Percentiles rank a stretch among this genome's conserved stretches.
Evolutionary conservation across 2,113 vertebrate genomes (phyloP).

Genomic region (Agelaius phoeniceus): DNA sequence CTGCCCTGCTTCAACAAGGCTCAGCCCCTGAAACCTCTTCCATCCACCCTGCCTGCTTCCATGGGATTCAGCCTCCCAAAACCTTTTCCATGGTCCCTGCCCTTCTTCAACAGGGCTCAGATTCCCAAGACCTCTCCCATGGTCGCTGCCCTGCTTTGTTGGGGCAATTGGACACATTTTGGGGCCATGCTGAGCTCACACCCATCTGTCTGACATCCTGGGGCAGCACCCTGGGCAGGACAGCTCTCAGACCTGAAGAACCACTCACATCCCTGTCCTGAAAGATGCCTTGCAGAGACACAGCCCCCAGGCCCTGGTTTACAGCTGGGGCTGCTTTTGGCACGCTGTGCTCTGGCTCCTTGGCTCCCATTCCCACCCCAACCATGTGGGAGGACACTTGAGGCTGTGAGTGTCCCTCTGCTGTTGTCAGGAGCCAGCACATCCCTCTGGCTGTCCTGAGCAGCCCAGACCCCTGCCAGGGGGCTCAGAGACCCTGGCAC

Average conservation of each 20-base stretch:
- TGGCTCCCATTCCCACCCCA: not conserved
- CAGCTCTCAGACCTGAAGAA: not conserved
- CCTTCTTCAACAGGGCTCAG: not conserved
- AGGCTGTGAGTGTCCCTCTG: not conserved
- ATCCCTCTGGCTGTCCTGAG: too few relatives aligned
- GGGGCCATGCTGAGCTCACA: accelerated
- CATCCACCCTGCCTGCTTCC: not conserved
- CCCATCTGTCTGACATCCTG: not conserved
- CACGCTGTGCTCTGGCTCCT: not conserved
- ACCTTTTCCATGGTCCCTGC: accelerated
- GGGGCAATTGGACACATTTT: not conserved
- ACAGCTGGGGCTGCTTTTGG: not conserved
- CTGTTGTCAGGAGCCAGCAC: not conserved
- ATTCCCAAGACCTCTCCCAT: not conserved
- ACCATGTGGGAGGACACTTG: not conserved
- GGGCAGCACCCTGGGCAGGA: not conserved
- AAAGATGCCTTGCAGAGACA: not conserved
- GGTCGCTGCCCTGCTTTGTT: not conserved
- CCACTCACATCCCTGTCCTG: accelerated
- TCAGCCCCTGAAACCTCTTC: not conserved
- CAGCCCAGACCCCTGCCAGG: too few relatives aligned
- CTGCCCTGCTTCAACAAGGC: not conserved
- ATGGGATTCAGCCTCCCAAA: not conserved
- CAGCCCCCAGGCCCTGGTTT: accelerated
- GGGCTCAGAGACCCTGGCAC: too few relatives aligned